Conservation (phyloP, 2,113 vertebrate species). For the Lonchura striata region DNA sequence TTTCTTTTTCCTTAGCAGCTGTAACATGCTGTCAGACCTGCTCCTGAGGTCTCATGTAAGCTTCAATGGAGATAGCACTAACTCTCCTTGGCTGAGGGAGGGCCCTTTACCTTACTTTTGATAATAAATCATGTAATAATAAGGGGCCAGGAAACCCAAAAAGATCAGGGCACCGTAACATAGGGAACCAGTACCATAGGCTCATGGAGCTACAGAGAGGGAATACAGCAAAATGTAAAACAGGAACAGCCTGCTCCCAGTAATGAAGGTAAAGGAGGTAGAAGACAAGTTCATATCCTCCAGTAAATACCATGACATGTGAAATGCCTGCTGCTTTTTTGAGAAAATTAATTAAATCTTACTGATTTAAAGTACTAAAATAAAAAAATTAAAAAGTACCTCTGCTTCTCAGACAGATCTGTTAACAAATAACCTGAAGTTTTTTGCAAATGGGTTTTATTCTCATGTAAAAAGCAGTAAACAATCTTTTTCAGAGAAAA, state of each 20-base stretch:
- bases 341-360: neutral
- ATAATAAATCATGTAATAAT: neutral
- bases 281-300: neutral
- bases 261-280: neutral
- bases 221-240: neutral
- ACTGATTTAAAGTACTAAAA: neutral
- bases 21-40: neutral
- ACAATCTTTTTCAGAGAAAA: neutral
- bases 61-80: neutral
- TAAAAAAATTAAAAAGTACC: neutral
- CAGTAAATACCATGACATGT: neutral
- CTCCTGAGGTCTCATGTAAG: neutral
- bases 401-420: neutral
- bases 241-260: accelerated
- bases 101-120: neutral
- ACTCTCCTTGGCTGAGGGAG: neutral
- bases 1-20: neutral
- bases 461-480: neutral
- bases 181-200: accelerated
- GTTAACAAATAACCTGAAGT: neutral
- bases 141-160: neutral
- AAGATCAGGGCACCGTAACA: neutral
- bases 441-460: neutral
- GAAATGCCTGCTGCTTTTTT: neutral
- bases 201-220: neutral